Base-by-base conservation (phyloP, 1,140 invertebrate species). In the Frieseomelitta varia region DNA sequence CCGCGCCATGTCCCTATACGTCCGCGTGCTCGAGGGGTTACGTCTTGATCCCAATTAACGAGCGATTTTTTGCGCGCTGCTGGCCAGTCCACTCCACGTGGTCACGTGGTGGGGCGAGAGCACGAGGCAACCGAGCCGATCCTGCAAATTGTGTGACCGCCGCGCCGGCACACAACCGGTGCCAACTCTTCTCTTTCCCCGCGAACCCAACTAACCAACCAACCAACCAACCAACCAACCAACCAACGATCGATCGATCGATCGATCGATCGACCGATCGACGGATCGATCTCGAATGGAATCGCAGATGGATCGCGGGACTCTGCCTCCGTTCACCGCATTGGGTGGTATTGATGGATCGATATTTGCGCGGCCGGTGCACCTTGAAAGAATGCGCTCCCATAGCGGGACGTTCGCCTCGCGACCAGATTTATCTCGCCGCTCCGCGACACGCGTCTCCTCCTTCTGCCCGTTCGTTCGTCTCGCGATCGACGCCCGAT, bases 11-110 rank as follows among this genome's bases (percentile, higher is more conserved):
- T 90, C 88, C 85, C 87, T 86, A 76, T 87, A 89, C 79, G 85
- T 87, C 82, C 88, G 79, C 85, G 82, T 79, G 83, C 67, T 85
- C 71, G 58, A 83, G 84, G 80, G 82, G 85, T 91, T 91, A 90
- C 86, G 88, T 91, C 90, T 91, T 91, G 90, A 91, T 91, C 88
- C 90, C 88, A 91, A 91, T 91, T 91, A 91, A 91, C 90, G 85
- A 81, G 47, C 67, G 84, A 85, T 90, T 90, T 91, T 90, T 90
- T 89, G 79, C 85, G 47, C 47, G 63, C 56, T 71, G 68, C 56
- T 53, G 58, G 74, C 34, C 79, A 76, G 76, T 84, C 75, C 67
- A 27, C 51, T 30, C 61, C n/a, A 27, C n/a, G 14, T n/a, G 24
- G 17, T 19, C 27, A n/a, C 30, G 21, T 56, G 73, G 73, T 56